Evolutionary conservation across 2,113 vertebrate genomes (phyloP), one percentile per base, ranked within the genome.

Genomic region (Lipophrys pholis): DNA sequence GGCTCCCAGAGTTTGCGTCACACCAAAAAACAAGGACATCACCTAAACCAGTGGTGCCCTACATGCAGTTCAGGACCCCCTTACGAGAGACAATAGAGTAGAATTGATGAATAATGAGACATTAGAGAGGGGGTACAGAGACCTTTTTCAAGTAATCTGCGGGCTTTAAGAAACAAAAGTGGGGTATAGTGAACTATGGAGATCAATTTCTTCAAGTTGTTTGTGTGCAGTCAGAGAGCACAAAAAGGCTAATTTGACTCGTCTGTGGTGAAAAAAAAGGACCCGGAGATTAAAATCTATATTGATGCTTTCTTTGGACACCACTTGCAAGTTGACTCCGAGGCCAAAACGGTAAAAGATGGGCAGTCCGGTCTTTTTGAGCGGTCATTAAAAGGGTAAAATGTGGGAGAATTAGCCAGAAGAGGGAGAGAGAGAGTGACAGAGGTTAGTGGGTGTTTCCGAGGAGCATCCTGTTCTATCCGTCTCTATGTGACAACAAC

Each of bases 401-500:
- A 64, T n/a, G 48, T 45, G 49, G 54, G 82, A 56, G 14, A 54
- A 57, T 81, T 39, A 67, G 16, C 73, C 46, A 30, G 45, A 56
- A 51, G 42, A 38, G 68, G 51, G 57, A 64, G 48, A 63, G 46
- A 11, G 38, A 9, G 65, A 78, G 78, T 64, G 73, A 78, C 58
- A 69, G 77, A 80, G 67, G 87, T 80, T 81, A 78, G 76, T 66
- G 65, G 56, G 73, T 35, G 55, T 72, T 83, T 87, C 80, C 56
- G 49, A 81, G 71, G 60, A 87, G 81, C 61, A 40, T 79, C 76
- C 69, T 58, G 64, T 62, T 76, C 78, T 11, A 45, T 72, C 53
- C 3, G 69, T 91, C 82, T 89, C 89, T 74, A 82, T 16, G 75
- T 84, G 85, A 89, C 86, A 76, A 75, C 61, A 21, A 59, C 62